A percentile compares a stretch with the other conserved stretches of the same genome.
phyloP scores from a whole-genome alignment of 2,113 vertebrate species.

The Clarias gariepinus region DNA sequence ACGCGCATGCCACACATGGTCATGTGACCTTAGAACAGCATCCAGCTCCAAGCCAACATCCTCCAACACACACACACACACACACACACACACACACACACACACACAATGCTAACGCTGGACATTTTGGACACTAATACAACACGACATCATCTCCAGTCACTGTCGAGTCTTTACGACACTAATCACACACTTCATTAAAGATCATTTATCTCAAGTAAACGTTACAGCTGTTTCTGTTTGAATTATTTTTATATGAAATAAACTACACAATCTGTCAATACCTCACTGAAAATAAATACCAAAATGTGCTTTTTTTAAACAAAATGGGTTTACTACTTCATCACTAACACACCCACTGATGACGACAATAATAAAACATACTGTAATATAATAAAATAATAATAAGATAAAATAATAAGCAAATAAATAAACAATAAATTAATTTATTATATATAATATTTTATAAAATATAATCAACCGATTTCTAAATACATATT shows the following conservation, averaged over 20 bases:
- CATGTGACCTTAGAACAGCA: not conserved
- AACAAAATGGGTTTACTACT: not conserved
- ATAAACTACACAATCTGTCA: no score
- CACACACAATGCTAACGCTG: no score
- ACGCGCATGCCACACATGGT: not conserved
- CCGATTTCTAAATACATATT: not conserved
- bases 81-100: not conserved
- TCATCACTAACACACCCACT: not conserved
- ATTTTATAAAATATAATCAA: not conserved
- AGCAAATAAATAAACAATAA: not conserved
- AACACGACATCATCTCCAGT: not conserved
- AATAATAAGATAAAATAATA: no score
- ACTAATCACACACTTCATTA: not conserved
- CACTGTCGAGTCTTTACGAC: not conserved
- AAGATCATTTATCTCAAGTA: not conserved
- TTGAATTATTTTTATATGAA: not conserved
- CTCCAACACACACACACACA: not conserved
- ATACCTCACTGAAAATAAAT: no score
- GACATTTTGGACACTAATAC: no score
- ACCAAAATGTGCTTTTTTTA: no score
- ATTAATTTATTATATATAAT: not conserved
- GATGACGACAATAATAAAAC: not conserved
- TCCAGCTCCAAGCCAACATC: not conserved
- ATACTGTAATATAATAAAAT: no score
- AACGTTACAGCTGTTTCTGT: not conserved